Evolutionary conservation across 2,113 vertebrate species (phyloP).

Genomic region (Sprattus sprattus): DNA sequence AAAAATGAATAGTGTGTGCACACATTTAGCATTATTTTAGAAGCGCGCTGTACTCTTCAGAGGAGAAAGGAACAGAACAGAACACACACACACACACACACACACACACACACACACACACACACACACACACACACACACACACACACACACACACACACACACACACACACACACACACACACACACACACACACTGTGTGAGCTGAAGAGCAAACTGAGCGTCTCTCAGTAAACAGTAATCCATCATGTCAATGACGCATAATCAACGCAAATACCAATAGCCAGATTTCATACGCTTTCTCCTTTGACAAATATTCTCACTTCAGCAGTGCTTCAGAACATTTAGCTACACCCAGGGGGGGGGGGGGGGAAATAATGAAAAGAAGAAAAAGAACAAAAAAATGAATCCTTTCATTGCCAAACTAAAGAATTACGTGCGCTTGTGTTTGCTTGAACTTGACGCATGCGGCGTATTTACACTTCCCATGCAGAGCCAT

Average conservation of each 20-base stretch:
- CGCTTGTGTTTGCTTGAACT: conserved; percentile 16
- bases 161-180: too few species aligned
- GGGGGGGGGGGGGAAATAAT: background rate
- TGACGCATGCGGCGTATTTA: conserved; percentile 19
- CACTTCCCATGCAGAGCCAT: conserved; percentile 37
- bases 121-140: too few species aligned
- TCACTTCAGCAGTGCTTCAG: background rate
- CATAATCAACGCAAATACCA: background rate
- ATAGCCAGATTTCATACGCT: conserved; percentile 6
- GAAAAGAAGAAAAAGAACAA: background rate
- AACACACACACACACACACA: too few species aligned
- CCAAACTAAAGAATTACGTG: background rate
- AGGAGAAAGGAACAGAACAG: background rate
- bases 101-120: too few species aligned
- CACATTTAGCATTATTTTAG: background rate
- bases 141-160: too few species aligned
- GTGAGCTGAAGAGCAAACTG: background rate
- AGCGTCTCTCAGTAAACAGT: background rate
- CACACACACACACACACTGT: too few species aligned
- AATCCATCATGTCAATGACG: background rate
- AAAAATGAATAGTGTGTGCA: background rate
- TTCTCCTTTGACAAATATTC: conserved; percentile 9
- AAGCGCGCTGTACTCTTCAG: background rate
- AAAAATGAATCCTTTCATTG: background rate
- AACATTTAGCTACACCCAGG: background rate